Evolutionary conservation across 1,140 invertebrate genomes (phyloP).

Genomic region (Heliothis subflexa): DNA sequence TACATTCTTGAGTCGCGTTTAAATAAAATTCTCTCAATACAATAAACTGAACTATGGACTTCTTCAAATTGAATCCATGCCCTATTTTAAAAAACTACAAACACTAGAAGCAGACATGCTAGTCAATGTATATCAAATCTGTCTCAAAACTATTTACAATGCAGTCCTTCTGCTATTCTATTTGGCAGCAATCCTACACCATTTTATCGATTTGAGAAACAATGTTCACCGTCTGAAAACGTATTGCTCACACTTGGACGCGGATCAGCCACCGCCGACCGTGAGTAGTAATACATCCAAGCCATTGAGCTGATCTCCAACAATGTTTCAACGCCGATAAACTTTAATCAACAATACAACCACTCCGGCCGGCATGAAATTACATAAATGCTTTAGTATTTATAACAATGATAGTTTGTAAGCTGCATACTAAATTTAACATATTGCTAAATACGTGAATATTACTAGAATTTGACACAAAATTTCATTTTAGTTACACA

Average conservation of each 20-base stretch:
- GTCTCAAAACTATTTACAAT: neutral
- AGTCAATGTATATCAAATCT: neutral
- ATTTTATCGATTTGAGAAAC: slow-evolving; percentile 21
- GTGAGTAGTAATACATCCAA: slow-evolving; percentile 2
- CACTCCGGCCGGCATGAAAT: no score
- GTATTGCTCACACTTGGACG: slow-evolving; percentile 20
- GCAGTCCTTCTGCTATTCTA: neutral
- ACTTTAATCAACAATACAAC: neutral
- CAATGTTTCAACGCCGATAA: neutral
- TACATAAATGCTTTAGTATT: no score
- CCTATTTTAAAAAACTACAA: no score
- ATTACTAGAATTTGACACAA: neutral
- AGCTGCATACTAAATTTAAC: no score
- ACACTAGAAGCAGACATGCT: neutral
- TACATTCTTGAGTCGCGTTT: no score
- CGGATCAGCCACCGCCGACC: slow-evolving; percentile 2
- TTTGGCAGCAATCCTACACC: slow-evolving; percentile 20
- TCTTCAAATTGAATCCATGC: no score
- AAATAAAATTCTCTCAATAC: no score
- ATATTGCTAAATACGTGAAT: no score
- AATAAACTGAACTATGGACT: no score
- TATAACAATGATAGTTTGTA: no score
- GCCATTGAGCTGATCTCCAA: neutral
- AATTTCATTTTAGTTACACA: neutral
- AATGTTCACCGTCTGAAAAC: neutral